A percentile compares a stretch with the other conserved stretches of the same genome.
phyloP scores from a whole-genome alignment of 2,797 vertebrate genomes.

The Anguilla pacifica region DNA sequence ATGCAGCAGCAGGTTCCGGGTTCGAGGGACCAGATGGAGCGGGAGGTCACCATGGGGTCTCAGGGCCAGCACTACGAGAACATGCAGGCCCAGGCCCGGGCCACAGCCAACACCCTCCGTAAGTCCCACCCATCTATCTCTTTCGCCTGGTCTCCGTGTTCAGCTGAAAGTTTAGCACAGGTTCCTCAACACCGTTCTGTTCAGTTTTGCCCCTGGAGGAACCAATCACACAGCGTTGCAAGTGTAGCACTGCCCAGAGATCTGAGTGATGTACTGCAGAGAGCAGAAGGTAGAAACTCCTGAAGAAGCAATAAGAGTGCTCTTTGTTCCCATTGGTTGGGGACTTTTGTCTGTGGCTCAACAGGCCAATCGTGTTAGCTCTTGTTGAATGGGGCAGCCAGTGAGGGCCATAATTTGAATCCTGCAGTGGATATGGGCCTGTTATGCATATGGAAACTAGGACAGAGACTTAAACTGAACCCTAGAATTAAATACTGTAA shows the following conservation, averaged over 20 bases:
- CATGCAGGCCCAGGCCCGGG: slow-evolving; percentile 82
- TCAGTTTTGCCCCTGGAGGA: background rate
- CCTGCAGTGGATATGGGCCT: background rate
- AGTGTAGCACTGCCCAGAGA: background rate
- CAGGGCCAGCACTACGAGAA: slow-evolving; percentile 92
- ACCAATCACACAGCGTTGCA: background rate
- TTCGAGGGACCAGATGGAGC: slow-evolving; percentile 82
- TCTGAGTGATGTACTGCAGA: background rate
- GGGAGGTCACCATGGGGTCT: slow-evolving; percentile 81
- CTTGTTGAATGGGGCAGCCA: background rate
- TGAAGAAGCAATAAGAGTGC: background rate
- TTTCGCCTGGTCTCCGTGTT: background rate
- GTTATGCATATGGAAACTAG: background rate
- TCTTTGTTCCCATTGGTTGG: background rate
- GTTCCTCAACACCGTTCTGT: background rate
- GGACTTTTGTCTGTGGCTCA: background rate
- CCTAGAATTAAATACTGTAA: background rate
- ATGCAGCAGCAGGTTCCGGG: slow-evolving; percentile 88
- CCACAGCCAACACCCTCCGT: slow-evolving; percentile 87
- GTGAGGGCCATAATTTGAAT: background rate
- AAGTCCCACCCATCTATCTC: slow-evolving; percentile 66
- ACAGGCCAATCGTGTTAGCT: background rate
- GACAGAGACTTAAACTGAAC: background rate
- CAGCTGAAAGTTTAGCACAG: background rate
- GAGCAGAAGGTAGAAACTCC: background rate